phyloP scores from a whole-genome alignment of 2,888 invertebrate genomes.

The Cosmopolites sordidus region DNA sequence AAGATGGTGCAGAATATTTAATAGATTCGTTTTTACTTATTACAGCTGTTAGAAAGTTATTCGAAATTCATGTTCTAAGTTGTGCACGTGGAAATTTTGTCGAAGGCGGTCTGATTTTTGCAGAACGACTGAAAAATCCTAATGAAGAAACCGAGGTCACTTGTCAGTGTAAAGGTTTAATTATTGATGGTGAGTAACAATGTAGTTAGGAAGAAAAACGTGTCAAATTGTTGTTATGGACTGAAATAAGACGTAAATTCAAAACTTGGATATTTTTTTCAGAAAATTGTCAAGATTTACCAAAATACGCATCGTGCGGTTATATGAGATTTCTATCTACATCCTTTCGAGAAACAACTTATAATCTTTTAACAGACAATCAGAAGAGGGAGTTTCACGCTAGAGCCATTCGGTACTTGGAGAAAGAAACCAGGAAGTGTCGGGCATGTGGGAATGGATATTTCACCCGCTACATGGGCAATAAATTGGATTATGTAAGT shows the following conservation, averaged over 20 bases:
- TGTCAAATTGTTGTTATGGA: too few species aligned
- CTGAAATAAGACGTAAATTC: too few species aligned
- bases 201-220: too few species aligned
- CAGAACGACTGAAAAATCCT: conserved; percentile 40
- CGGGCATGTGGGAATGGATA: conserved; percentile 55
- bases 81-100: conserved; percentile 61
- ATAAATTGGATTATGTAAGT: conserved; percentile 39
- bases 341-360: conserved; percentile 57
- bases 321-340: conserved; percentile 57
- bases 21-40: conserved; percentile 9
- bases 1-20: too few species aligned
- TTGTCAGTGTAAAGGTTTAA: conserved; percentile 48
- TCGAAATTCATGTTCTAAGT: conserved; percentile 56
- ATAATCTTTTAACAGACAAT: conserved; percentile 58
- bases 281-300: conserved; percentile 54
- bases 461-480: conserved; percentile 52
- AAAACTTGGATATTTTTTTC: conserved; percentile 30
- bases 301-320: conserved; percentile 60
- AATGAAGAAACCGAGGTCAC: conserved; percentile 39
- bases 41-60: conserved; percentile 57
- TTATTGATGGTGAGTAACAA: conserved; percentile 41
- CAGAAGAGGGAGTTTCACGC: conserved; percentile 61
- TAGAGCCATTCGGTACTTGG: conserved; percentile 56
- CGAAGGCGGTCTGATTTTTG: conserved; percentile 43
- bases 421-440: conserved; percentile 56